These are phyloP conservation scores for Oopsacas minuta DNA, from an alignment of 37 sponge, comb jelly and placozoan genomes.

Conservation along the genomic window DNA sequence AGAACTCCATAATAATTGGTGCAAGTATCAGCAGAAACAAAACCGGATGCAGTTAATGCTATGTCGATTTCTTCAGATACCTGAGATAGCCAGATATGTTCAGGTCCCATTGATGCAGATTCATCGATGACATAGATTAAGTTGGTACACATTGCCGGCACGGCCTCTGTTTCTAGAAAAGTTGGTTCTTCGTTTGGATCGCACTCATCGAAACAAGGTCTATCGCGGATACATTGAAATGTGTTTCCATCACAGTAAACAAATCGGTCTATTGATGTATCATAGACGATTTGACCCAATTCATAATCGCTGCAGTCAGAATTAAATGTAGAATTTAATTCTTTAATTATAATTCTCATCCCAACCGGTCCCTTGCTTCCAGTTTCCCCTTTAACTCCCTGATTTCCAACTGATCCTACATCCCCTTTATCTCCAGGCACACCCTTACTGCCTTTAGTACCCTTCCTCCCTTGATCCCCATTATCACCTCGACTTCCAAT, in stretches of 20 bases:
- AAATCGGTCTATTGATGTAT: not conserved
- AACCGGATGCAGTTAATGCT: not conserved
- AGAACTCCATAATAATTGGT: not conserved
- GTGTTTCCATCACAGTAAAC: not conserved
- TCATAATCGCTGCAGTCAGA: not conserved
- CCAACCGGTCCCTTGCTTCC: not conserved
- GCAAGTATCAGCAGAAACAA: not conserved
- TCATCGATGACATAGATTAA: constrained; percentile 13
- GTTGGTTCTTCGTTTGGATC: not conserved
- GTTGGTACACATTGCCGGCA: not conserved
- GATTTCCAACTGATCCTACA: not conserved
- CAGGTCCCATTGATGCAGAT: not conserved
- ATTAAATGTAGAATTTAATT: not conserved
- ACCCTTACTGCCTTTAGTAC: not conserved
- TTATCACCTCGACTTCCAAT: not conserved
- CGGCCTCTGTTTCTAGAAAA: not conserved
- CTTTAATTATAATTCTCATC: not conserved
- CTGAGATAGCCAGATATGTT: not conserved
- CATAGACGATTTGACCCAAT: not conserved
- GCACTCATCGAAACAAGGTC: constrained; percentile 2
- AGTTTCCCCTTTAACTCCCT: not conserved
- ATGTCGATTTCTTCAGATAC: not conserved
- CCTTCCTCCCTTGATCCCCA: not conserved
- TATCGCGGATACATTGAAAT: constrained; percentile 5
- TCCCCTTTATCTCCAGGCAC: not conserved